A percentile compares a stretch with the other conserved stretches of the same genome.
phyloP scores from a whole-genome alignment of 1,140 invertebrate genomes.

The Bombyx mori region DNA sequence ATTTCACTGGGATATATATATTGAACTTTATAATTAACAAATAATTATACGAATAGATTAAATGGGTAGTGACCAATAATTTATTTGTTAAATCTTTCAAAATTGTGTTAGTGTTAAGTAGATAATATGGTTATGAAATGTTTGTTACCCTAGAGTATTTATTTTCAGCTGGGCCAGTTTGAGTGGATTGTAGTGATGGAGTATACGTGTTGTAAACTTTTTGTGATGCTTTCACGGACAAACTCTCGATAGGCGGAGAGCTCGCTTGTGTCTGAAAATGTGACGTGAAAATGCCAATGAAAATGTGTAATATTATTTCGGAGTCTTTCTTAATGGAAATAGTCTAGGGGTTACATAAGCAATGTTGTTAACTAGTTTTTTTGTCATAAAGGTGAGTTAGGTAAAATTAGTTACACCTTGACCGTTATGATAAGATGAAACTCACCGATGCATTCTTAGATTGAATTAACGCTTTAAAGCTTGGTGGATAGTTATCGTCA shows the following conservation, averaged over 20 bases:
- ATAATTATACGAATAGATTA: background rate
- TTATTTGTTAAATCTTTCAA: background rate
- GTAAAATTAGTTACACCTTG: no score
- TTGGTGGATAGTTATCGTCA: slow-evolving; percentile 63
- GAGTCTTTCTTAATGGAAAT: no score
- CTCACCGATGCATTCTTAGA: slow-evolving; percentile 64
- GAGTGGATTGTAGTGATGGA: slow-evolving; percentile 41
- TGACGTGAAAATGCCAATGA: slow-evolving; percentile 1
- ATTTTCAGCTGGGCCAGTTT: slow-evolving; percentile 38
- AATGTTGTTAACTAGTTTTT: background rate
- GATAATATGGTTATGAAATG: background rate
- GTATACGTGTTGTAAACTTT: slow-evolving; percentile 55
- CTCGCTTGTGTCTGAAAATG: slow-evolving; percentile 59
- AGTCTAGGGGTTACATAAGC: no score
- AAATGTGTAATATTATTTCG: background rate
- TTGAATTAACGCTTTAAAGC: slow-evolving; percentile 63
- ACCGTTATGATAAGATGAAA: slow-evolving; percentile 4
- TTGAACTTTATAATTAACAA: background rate
- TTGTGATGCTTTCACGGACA: slow-evolving; percentile 65
- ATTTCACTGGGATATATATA: background rate
- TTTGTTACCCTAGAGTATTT: slow-evolving; percentile 54
- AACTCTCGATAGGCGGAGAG: slow-evolving; percentile 60
- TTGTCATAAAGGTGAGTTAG: slow-evolving; percentile 1
- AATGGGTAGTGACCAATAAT: background rate
- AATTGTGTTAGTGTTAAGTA: background rate